Evolutionary conservation across 2,888 invertebrate species (phyloP).

Genomic region (Euspilapteryx auroguttella): DNA sequence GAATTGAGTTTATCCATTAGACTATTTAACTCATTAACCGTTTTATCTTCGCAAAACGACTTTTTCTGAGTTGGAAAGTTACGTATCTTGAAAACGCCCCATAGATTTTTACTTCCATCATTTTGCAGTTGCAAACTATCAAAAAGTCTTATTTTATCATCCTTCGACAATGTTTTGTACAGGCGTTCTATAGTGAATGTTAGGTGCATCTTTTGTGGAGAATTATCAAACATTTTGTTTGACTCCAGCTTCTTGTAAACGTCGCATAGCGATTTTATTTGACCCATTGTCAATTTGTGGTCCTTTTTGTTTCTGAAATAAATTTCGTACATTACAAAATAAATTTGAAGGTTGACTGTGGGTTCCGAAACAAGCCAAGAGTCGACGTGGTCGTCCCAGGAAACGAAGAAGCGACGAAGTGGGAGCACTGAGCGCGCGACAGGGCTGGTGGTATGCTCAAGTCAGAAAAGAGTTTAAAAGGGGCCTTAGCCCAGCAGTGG

Average conservation of each 20-base stretch:
- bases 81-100: slow-evolving; percentile 21
- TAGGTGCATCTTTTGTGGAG: slow-evolving; percentile 28
- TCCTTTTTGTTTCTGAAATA: too few species aligned
- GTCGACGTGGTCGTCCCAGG: too few species aligned
- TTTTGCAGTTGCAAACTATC: slow-evolving; percentile 18
- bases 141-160: slow-evolving; percentile 21
- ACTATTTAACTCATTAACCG: slow-evolving; percentile 14
- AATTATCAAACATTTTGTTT: slow-evolving; percentile 15
- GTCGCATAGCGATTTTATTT: too few species aligned
- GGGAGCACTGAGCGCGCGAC: too few species aligned
- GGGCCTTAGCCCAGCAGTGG: too few species aligned
- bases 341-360: too few species aligned
- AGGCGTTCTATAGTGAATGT: slow-evolving; percentile 17
- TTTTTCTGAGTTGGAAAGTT: slow-evolving; percentile 19
- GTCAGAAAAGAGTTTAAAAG: too few species aligned
- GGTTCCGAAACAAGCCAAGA: too few species aligned
- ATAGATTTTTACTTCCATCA: slow-evolving; percentile 17
- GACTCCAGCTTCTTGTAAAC: slow-evolving; percentile 23
- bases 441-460: too few species aligned
- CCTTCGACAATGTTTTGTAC: slow-evolving; percentile 18
- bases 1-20: slow-evolving; percentile 10
- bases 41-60: slow-evolving; percentile 12
- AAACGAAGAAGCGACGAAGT: too few species aligned
- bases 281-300: too few species aligned
- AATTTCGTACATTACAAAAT: too few species aligned